Evolutionary conservation across 1,140 invertebrate genomes (phyloP), one percentile per base, ranked within the genome.

Genomic region (Pinna nobilis): DNA sequence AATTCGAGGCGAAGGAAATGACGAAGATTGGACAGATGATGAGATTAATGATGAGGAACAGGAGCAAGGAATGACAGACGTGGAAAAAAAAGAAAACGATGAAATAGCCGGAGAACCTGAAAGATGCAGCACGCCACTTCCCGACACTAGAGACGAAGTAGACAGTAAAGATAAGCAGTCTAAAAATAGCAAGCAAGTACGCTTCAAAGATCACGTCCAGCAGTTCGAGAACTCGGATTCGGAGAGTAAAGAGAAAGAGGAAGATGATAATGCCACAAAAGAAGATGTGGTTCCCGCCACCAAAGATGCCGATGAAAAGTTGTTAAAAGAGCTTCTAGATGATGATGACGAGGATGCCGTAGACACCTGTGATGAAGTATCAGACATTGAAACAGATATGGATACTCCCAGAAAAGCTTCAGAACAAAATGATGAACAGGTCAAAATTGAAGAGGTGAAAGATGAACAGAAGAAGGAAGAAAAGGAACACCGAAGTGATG

Each of bases 321-420:
- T 67, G 23, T 15, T 49, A 13, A 47, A 64, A 39, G 50, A 30
- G 32, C 50, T 55, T 15, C 7, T 55, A 20, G 47, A 60, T 28
- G 39, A 70, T 15, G 57, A 61, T 41, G 67, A 51, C n/a, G 49
- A 60, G 63, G 72, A 49, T 59, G 57, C 53, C 5, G 41, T 61
- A 25, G 77, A 81, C 41, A 80, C 81, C 15, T 77, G 79, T 68
- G 81, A 83, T 77, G 82, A 82, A 51, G 80, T 80, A 1, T 82
- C 80, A 30, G 80, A 83, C 51, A 72, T 80, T 47, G 81, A 82
- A 60, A 71, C 77, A 33, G 81, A 83, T 41, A 25, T 74, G 0
- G 74, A 78, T 20, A 73, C 76, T 13, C 77, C 77, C 20, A 47
- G 81, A 20, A 57, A 74, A 47, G 55, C 49, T 53, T 39, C 53